These are phyloP conservation scores for Alloplasta piceator DNA, from an alignment of 2,888 invertebrate genomes.

Conservation along the genomic window DNA sequence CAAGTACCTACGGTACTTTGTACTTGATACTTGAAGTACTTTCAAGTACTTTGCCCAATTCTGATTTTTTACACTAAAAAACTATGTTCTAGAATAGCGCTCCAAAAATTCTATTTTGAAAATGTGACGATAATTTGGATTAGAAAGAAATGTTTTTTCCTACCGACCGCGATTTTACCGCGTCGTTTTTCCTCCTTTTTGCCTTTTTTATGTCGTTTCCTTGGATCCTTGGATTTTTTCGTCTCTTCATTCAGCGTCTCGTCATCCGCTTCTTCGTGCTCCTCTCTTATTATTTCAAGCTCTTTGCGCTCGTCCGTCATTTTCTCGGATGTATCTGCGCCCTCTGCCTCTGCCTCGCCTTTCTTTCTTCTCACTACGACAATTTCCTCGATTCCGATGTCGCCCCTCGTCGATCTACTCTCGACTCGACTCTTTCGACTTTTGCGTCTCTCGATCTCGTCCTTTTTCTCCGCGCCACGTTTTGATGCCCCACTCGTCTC, in stretches of 20 bases:
- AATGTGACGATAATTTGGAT: too few species aligned
- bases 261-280: constrained; percentile 35
- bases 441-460: constrained; percentile 58
- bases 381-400: constrained; percentile 64
- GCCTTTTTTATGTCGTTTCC: constrained; percentile 52
- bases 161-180: constrained; percentile 5
- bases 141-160: too few species aligned
- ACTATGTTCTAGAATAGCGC: too few species aligned
- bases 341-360: constrained; percentile 30
- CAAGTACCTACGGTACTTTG: too few species aligned
- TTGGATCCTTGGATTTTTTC: constrained; percentile 49
- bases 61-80: too few species aligned
- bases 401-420: constrained; percentile 43
- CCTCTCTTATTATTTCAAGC: constrained; percentile 34
- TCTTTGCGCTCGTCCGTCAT: constrained; percentile 40
- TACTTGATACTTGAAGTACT: too few species aligned
- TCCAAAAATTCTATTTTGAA: too few species aligned
- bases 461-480: constrained; percentile 49
- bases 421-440: constrained; percentile 44
- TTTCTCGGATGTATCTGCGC: constrained; percentile 15
- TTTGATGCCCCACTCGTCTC: constrained; percentile 36
- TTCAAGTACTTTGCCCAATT: too few species aligned
- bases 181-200: constrained; percentile 40
- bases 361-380: constrained; percentile 67
- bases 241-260: constrained; percentile 26